These are phyloP conservation scores for Choloepus didactylus DNA, from an alignment of 2,797 vertebrate genomes.

Conservation along the genomic window DNA sequence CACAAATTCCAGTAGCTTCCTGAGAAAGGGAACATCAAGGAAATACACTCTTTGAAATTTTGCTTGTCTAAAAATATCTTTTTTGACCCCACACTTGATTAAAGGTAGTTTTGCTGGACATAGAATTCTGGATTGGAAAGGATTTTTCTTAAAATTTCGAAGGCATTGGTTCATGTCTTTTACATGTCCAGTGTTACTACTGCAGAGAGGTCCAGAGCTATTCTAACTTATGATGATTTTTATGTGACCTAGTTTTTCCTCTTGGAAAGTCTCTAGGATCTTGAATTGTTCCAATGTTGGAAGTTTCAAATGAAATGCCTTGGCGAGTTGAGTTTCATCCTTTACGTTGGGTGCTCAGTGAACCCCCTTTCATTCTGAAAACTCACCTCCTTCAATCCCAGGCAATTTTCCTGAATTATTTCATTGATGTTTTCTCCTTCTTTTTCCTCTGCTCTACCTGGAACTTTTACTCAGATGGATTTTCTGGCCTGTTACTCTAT, in stretches of 20 bases:
- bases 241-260: not conserved
- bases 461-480: not conserved
- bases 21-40: not conserved
- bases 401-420: not conserved
- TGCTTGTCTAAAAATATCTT: not conserved
- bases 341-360: not conserved
- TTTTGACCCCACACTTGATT: not conserved
- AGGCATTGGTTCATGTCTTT: not conserved
- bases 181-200: not conserved
- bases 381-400: not conserved
- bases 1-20: not conserved
- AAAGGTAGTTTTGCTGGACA: slow-evolving; percentile 48
- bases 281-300: not conserved
- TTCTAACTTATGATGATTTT: not conserved
- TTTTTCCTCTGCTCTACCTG: not conserved
- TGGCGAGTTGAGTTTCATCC: not conserved
- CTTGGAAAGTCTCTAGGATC: not conserved
- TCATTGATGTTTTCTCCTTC: not conserved
- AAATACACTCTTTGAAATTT: not conserved
- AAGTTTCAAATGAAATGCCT: not conserved
- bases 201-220: not conserved
- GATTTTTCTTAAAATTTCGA: not conserved
- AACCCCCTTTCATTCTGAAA: not conserved
- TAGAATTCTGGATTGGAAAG: not conserved
- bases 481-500: not conserved